Percentiles rank a stretch among this genome's conserved stretches.
Conservation (phyloP, 2,113 vertebrate genomes). For the Grantiella picta region DNA sequence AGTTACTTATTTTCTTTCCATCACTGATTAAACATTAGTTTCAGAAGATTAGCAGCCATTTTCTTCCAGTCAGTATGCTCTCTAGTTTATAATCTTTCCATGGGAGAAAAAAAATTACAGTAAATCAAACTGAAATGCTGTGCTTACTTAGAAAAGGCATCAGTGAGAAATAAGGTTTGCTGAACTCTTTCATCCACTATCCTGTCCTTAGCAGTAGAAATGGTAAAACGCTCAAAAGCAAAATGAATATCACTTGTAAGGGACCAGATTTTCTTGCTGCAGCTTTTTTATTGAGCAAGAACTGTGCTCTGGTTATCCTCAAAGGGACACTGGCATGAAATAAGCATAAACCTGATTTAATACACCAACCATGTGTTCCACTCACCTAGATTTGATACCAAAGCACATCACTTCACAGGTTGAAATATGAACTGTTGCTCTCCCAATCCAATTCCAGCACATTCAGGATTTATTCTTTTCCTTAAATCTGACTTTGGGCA, state of each 20-base stretch:
- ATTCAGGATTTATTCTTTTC: background rate
- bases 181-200: background rate
- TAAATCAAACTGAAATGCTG: constrained; percentile 10
- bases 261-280: background rate
- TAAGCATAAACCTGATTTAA: background rate
- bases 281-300: background rate
- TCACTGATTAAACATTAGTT: constrained; percentile 65
- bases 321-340: background rate
- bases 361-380: background rate
- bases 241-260: background rate
- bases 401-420: background rate
- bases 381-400: background rate
- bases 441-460: background rate
- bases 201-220: background rate
- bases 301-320: background rate
- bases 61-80: constrained; percentile 34
- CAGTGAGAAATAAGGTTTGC: background rate
- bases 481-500: background rate
- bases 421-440: background rate
- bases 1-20: constrained; percentile 55
- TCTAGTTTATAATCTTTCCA: background rate
- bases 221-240: background rate
- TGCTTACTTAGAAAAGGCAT: background rate
- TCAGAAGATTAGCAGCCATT: constrained; percentile 50
- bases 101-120: background rate